phyloP scores from a whole-genome alignment of 2,797 vertebrate species.

The Falco peregrinus region DNA sequence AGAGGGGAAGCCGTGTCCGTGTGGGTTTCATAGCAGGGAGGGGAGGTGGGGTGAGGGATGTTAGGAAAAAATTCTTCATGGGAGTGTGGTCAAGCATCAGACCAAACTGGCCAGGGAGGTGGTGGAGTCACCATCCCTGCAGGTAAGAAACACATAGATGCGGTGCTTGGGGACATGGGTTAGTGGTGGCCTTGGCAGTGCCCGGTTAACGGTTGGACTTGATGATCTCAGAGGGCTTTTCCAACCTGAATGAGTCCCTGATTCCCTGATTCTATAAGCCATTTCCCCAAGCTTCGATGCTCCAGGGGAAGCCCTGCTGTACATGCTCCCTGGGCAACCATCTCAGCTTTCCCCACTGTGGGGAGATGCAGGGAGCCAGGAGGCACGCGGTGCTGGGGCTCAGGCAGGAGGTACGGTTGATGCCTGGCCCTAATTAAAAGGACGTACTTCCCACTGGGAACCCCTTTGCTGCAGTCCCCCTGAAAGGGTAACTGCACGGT shows the following conservation, averaged over 20 bases:
- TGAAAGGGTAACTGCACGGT: neutral
- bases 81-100: too few species aligned
- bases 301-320: neutral
- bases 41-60: neutral
- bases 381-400: fast-evolving
- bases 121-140: too few species aligned
- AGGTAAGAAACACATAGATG: too few species aligned
- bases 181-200: too few species aligned
- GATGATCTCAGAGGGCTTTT: too few species aligned
- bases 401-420: fast-evolving
- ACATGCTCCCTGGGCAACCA: fast-evolving
- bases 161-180: too few species aligned
- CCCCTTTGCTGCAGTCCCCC: neutral
- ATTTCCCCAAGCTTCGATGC: neutral
- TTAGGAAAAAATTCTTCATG: too few species aligned
- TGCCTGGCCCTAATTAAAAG: too few species aligned
- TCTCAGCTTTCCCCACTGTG: neutral
- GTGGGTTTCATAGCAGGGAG: neutral
- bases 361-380: neutral
- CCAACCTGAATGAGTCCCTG: too few species aligned
- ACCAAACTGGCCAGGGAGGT: too few species aligned
- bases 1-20: neutral
- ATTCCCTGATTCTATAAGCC: too few species aligned
- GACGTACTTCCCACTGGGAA: fast-evolving
- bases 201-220: too few species aligned